Evolutionary conservation across 2,888 invertebrate genomes (phyloP), one percentile per base, ranked within the genome.

Genomic region (Cephus nigrinus): DNA sequence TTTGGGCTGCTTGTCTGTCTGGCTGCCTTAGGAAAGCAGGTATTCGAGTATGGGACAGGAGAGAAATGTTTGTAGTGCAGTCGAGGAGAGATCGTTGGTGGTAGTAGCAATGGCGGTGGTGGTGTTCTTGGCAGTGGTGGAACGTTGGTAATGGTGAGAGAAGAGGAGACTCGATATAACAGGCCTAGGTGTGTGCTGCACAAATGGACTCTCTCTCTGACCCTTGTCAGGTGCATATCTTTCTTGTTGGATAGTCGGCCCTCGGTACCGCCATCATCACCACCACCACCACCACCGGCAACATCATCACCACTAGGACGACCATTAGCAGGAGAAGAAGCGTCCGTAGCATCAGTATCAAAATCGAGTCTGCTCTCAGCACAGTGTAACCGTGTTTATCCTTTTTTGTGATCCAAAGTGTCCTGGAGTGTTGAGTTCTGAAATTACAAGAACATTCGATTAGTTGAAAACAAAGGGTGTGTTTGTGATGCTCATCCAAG

Each of bases 151-250:
- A 74, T 78, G 77, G 80, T 84, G 83, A 81, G 84, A 84, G 82
- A 81, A 84, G 79, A 84, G 82, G 83, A 80, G 84, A 83, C 85
- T 86, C 84, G 86, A 90, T 89, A 90, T 90, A 90, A 90, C 89
- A 84, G 82, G 86, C 85, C 84, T 82, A 83, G 82, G 84, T 82
- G 82, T 84, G 84, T 83, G 79, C 85, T 84, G 82, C 80, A 81
- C 82, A 85, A 84, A 88, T 89, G 85, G 88, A 90, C 89, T 90
- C 90, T 90, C 89, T 90, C 89, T 88, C 88, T 88, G 87, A 89
- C 87, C 88, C 85, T 88, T 85, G 86, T 84, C 87, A 88, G 87
- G 89, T 84, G 88, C 86, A 84, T 87, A 87, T 86, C 87, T 86
- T 82, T 84, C 83, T 79, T 83, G n/a, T 35, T 74, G n/a, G 12